These are phyloP conservation scores for Echinops telfairi DNA, from an alignment of 2,113 vertebrate genomes.

Conservation along the genomic window DNA sequence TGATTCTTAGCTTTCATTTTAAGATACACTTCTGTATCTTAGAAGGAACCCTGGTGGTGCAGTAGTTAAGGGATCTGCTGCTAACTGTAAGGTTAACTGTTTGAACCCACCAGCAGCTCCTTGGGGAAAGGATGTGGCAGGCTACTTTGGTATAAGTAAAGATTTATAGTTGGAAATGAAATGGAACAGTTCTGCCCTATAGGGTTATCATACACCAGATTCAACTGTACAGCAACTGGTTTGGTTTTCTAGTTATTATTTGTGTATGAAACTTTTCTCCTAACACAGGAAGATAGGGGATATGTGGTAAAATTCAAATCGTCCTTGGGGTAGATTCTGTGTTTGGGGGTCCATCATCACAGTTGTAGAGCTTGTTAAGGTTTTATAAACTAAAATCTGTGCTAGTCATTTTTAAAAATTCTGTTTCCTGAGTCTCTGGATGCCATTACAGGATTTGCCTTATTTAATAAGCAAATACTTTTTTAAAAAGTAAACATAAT, in stretches of 20 bases:
- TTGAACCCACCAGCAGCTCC: background rate
- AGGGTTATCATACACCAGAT: background rate
- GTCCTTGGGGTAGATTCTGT: background rate
- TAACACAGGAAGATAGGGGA: slow-evolving; percentile 18
- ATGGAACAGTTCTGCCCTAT: background rate
- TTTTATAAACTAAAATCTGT: slow-evolving; percentile 48
- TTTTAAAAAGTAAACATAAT: too few species aligned
- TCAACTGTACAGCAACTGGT: background rate
- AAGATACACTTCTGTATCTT: too few species aligned
- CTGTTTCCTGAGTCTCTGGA: background rate
- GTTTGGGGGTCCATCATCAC: background rate
- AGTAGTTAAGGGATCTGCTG: background rate
- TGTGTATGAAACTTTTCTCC: slow-evolving; percentile 31
- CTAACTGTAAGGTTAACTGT: background rate
- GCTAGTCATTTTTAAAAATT: slow-evolving; percentile 16
- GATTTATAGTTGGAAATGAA: background rate
- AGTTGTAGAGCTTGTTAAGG: background rate
- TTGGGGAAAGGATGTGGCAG: background rate
- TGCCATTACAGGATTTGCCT: background rate
- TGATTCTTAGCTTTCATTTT: too few species aligned
- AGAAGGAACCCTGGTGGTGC: background rate
- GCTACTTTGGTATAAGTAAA: background rate
- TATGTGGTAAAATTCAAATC: slow-evolving; percentile 38
- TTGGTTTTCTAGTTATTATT: background rate
- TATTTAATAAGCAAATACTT: slow-evolving; percentile 1